Evolutionary conservation across 2,888 invertebrate species (phyloP), one percentile per base, ranked within the genome.

Genomic region (Anticlea derivata): DNA sequence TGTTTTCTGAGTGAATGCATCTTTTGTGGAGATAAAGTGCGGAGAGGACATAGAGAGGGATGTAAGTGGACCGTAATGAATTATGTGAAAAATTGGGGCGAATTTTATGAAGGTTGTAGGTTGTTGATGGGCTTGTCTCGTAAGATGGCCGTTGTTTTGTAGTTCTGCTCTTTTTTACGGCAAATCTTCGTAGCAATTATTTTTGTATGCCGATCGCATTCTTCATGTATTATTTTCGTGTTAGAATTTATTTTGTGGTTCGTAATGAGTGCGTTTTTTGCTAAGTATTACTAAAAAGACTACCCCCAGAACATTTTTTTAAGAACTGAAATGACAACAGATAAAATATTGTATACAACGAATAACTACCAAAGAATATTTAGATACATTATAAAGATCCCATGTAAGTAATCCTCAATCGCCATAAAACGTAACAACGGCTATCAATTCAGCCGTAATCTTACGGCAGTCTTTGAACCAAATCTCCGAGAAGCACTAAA

Each of bases 401-500:
- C 31, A 17, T 33, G 1, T n/a, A 33, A 17, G 33, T 17, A 12
- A 39, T 33, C 40, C 34, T 27, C 38, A 20, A 12, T 26, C 26
- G 27, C 39, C 11, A 48, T 48, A 39, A 23, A 27, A 47, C 27
- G 29, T 39, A 53, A 53, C 48, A 44, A 44, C 10, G 22, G 39
- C 53, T 53, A 53, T 53, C 44, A 48, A 48, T 48, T 44, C 48
- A 33, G 22, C 22, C 7, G 23, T 52, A 47, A 47, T 52, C 43
- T 52, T 43, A 33, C 37, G 20, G 29, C 12, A 37, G 43, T 50
- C 49, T 50, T 50, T 31, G 43, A 50, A 43, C 43, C 51, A 45
- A 60, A 56, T 60, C 60, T 60, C 47, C 23, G 49, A 31, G 44
- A 46, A 56, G 74, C 69, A 78, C 76, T 83, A 83, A 84, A 83